Conservation (phyloP, 2,113 vertebrate species). For the Aegypius monachus region DNA sequence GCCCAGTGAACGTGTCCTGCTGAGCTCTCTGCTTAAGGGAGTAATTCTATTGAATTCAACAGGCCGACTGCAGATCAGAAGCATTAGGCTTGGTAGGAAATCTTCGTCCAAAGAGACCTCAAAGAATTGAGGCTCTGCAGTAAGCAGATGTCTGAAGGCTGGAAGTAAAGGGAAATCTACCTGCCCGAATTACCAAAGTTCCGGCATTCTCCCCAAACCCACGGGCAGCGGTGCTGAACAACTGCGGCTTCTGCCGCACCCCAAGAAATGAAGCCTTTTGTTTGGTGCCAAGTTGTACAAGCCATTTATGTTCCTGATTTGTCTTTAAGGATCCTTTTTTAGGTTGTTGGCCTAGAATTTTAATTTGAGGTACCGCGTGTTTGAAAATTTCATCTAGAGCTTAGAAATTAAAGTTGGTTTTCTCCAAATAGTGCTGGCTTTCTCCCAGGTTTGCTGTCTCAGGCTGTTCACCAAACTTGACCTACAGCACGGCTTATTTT, state of each 20-base stretch:
- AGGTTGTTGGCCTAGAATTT: neutral
- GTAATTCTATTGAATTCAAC: rapidly evolving
- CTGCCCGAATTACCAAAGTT: neutral
- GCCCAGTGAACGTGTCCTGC: neutral
- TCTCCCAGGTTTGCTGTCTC: neutral
- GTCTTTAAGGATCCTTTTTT: neutral
- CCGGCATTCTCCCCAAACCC: neutral
- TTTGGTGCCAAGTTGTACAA: neutral
- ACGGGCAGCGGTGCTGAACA: no score
- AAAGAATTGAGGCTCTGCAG: neutral
- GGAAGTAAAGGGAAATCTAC: neutral
- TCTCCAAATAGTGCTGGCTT: neutral
- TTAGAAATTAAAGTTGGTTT: neutral
- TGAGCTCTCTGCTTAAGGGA: neutral
- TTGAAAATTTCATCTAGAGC: neutral
- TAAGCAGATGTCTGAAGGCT: neutral
- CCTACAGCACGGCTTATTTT: neutral
- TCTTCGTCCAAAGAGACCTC: neutral
- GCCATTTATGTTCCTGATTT: neutral
- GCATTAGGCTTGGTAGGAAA: neutral
- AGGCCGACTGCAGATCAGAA: neutral
- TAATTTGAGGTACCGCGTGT: neutral
- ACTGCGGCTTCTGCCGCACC: rapidly evolving
- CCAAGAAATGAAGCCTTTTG: neutral
- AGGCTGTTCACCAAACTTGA: neutral